Conservation (phyloP, 2,888 invertebrate genomes). For the Rotaria sp. region DNA sequence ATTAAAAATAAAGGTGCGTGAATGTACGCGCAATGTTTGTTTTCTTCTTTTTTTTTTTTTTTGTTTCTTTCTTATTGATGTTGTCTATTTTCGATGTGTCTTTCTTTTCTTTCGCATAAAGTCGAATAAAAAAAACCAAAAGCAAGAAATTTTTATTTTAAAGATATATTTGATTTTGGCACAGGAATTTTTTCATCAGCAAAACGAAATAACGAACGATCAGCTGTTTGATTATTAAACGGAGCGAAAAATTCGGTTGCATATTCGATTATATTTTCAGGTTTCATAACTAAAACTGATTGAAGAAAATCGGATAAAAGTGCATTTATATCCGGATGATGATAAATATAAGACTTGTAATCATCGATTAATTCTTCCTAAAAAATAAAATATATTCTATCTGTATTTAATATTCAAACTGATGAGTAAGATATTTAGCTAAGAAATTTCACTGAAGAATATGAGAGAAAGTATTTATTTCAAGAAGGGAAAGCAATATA, state of each 20-base stretch:
- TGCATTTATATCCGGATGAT: constrained; percentile 53
- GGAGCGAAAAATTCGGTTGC: constrained; percentile 54
- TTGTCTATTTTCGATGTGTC: constrained; percentile 23
- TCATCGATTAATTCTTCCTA: constrained; percentile 53
- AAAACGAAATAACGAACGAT: constrained; percentile 8
- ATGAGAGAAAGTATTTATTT: too few species aligned
- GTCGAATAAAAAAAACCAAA: not conserved
- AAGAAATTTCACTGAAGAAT: too few species aligned
- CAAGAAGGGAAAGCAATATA: too few species aligned
- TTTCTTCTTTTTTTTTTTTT: not conserved
- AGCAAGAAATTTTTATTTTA: not conserved
- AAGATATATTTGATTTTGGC: not conserved
- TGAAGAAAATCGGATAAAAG: constrained; percentile 55
- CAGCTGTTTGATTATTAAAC: constrained; percentile 42
- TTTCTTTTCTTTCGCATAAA: constrained; percentile 15
- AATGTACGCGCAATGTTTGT: not conserved
- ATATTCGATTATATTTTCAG: constrained; percentile 52
- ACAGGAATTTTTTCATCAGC: constrained; percentile 13
- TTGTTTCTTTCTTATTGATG: not conserved
- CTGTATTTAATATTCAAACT: not conserved
- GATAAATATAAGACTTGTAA: constrained; percentile 51
- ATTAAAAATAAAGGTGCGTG: not conserved
- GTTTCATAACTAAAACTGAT: constrained; percentile 53
- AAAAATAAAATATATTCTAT: constrained; percentile 41
- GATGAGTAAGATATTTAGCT: not conserved